Evolutionary conservation across 2,797 vertebrate genomes (phyloP).

Genomic region (Nannoperca australis): DNA sequence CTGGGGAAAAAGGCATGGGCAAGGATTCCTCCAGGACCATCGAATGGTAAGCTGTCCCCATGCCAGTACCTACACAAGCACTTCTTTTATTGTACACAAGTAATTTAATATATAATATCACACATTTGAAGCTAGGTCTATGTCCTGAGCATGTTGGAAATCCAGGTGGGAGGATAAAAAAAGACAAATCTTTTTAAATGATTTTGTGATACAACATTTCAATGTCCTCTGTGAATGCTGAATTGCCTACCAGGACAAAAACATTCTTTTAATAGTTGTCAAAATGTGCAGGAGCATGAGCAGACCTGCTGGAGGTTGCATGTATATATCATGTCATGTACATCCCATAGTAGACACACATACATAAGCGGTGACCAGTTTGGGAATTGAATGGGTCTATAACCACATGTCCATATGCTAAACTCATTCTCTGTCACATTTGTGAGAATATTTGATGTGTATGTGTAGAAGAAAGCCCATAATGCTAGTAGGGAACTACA

Average conservation of each 20-base stretch:
- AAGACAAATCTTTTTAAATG: neutral
- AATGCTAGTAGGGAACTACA: too few relatives aligned
- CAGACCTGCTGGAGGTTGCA: neutral
- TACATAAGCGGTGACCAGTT: too few relatives aligned
- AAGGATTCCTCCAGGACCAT: constrained; percentile 92
- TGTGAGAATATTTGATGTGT: too few relatives aligned
- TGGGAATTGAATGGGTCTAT: too few relatives aligned
- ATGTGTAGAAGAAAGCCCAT: too few relatives aligned
- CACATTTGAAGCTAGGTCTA: neutral
- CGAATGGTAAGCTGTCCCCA: constrained; percentile 92
- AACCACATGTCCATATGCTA: too few relatives aligned
- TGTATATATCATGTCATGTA: too few relatives aligned
- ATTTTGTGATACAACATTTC: neutral
- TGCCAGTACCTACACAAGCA: constrained; percentile 90
- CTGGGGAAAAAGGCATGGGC: constrained; percentile 94
- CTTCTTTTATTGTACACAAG: neutral
- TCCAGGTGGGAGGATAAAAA: neutral
- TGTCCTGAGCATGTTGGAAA: neutral
- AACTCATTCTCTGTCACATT: too few relatives aligned
- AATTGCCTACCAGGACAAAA: neutral
- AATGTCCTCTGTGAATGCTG: neutral
- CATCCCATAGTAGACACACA: too few relatives aligned
- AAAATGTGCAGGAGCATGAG: neutral
- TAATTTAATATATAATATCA: neutral
- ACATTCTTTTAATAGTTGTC: neutral